phyloP scores from a whole-genome alignment of 2,888 invertebrate genomes.

The Oxycera nigricornis region DNA sequence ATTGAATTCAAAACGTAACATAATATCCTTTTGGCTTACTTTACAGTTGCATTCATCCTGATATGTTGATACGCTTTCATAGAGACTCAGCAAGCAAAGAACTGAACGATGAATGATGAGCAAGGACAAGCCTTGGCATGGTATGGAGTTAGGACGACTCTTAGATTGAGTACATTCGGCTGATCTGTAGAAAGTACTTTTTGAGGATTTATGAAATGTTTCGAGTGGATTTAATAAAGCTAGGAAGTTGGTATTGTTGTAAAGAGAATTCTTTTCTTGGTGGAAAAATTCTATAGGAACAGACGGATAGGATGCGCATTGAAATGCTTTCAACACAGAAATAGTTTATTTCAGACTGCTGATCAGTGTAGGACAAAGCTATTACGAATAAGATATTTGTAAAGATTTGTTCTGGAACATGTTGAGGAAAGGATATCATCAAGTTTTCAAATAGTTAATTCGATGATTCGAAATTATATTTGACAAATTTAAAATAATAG shows the following conservation, averaged over 20 bases:
- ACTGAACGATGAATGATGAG: too few species aligned
- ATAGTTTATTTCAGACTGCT: background rate
- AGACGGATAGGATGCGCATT: background rate
- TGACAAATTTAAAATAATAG: too few species aligned
- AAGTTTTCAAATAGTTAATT: too few species aligned
- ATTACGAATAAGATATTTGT: too few species aligned
- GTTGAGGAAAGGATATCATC: too few species aligned
- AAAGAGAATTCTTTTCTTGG: background rate
- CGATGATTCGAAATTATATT: too few species aligned
- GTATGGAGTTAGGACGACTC: too few species aligned
- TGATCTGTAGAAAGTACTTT: background rate
- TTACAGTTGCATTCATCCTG: too few species aligned
- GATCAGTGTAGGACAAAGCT: background rate
- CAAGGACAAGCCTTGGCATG: too few species aligned
- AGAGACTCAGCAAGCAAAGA: too few species aligned
- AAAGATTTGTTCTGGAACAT: too few species aligned
- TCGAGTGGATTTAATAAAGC: background rate
- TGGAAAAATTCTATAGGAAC: background rate
- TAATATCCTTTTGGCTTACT: background rate
- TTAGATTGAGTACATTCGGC: background rate
- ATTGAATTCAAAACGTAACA: background rate
- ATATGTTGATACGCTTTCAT: too few species aligned
- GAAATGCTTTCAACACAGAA: background rate
- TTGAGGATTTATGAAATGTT: constrained; percentile 19
- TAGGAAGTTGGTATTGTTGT: constrained; percentile 31